Base-by-base conservation (phyloP, 2,113 vertebrate genomes). In the Tyrannus savana region DNA sequence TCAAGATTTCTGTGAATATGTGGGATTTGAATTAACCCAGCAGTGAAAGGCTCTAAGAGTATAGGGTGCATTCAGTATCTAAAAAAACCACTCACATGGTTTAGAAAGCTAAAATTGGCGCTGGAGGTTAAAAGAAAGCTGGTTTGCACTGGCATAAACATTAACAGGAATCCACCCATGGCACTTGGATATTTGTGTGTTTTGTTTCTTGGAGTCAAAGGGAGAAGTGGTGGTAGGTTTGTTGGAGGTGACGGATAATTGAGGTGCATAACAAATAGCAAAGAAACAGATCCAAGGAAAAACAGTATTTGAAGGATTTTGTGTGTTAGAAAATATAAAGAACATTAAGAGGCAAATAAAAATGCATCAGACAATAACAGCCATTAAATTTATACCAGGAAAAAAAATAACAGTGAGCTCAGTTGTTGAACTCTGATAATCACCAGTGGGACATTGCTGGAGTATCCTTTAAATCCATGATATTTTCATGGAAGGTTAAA, bases 1-100 rank as follows among this genome's bases (percentile, higher is more conserved):
- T 97, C 84, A 95, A 80, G 93, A 96, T 96, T 87, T 90, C 87
- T 80, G 82, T 96, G 89, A 96, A 93, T 74, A 50, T 76, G 93
- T 83, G 59, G 59, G 84, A 42, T 87, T 96, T 93, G 50, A 94
- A 89, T 93, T 77, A 91, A 80, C 50, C 22, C 11, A 0, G 49
- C 60, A 62, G 62, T 87, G 62, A 94, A 94, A 91, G 84, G 33
- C 71, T 82, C 59, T 10, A 12, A 46, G 42, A 87, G 37, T 50
- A 35, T 49, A 49, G 82, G 66, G 84, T 6, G 2, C 74, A 19
- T 90, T 93, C 78, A 82, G 64, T 66, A 37, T 69, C 89, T 49
- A 58, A 75, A 93, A 73, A 58, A 75, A 93, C 69, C 66, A 49
- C 66, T 91, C 66, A 21, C 9, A 4, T 28, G 49, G 31, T 91